Conservation (phyloP, 2,888 invertebrate genomes). For the Tetragnatha montana region DNA sequence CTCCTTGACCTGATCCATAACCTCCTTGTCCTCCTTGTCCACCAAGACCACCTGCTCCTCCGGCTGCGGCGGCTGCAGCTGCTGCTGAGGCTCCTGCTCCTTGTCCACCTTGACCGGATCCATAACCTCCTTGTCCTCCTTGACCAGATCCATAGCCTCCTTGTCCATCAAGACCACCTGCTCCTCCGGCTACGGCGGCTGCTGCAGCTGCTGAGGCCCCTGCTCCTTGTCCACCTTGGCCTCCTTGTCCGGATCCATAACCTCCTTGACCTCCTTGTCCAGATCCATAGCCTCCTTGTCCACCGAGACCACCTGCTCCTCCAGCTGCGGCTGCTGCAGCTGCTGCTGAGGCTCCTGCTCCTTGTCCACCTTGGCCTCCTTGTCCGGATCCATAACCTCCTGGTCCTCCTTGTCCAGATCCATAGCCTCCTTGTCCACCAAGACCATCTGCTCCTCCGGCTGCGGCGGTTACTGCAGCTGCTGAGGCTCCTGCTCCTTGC, state of each 20-base stretch:
- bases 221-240: background rate
- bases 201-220: background rate
- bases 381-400: no score
- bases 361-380: background rate
- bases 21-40: no score
- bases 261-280: constrained; percentile 1
- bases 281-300: constrained; percentile 8
- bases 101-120: background rate
- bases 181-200: background rate
- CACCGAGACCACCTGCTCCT: background rate
- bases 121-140: no score
- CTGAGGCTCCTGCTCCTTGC: no score
- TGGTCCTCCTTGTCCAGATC: background rate
- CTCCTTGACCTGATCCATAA: no score
- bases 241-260: background rate
- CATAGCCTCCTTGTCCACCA: background rate
- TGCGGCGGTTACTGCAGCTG: background rate
- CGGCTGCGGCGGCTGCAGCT: constrained; percentile 6
- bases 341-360: background rate
- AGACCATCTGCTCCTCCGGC: background rate
- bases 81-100: background rate
- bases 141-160: no score
- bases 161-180: background rate
- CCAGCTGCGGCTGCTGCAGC: constrained; percentile 1
- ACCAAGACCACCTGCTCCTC: no score